Evolutionary conservation across 2,888 invertebrate species (phyloP), one percentile per base, ranked within the genome.

Genomic region (Acronicta leporina): DNA sequence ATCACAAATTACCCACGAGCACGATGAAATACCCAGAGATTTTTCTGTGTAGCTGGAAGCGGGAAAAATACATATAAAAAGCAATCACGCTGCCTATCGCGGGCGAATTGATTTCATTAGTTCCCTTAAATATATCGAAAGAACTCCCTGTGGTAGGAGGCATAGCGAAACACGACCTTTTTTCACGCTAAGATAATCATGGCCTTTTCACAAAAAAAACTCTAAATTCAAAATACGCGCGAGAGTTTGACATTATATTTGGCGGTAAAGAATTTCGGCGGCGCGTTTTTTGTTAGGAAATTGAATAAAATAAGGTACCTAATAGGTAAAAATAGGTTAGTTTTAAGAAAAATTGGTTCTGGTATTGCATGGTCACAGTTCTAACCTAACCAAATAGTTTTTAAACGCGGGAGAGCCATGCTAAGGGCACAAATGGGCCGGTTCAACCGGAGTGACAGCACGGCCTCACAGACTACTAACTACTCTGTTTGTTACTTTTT

Each of bases 51-150:
- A 58, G 46, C 63, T 54, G 57, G 66, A 46, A 41, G 67, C 68
- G 64, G 49, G 61, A 47, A 59, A 66, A 73, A 75, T 73, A 68
- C 75, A 62, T 64, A 77, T 70, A 66, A 71, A 73, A 68, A 73
- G 78, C 75, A 82, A 82, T 79, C 83, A 72, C 66, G 68, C 56
- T 56, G 75, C 62, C 67, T 80, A 80, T 79, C 74, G 78, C 50
- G 52, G 55, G 41, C 57, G 65, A 75, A 81, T 78, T 83, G 83
- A 82, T 82, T 81, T 81, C 75, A 81, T 83, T 82, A 81, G 76
- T 67, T 55, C 68, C 69, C 38, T 38, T 38, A n/a, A n/a, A 7
- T 70, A 68, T 73, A 78, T 77, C 72, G 67, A 62, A 61, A 57
- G 55, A 51, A 52, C 46, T 72, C 63, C 62, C 53, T 33, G 35